phyloP scores from a whole-genome alignment of 2,888 invertebrate species.

The Leucoptera coffeella region DNA sequence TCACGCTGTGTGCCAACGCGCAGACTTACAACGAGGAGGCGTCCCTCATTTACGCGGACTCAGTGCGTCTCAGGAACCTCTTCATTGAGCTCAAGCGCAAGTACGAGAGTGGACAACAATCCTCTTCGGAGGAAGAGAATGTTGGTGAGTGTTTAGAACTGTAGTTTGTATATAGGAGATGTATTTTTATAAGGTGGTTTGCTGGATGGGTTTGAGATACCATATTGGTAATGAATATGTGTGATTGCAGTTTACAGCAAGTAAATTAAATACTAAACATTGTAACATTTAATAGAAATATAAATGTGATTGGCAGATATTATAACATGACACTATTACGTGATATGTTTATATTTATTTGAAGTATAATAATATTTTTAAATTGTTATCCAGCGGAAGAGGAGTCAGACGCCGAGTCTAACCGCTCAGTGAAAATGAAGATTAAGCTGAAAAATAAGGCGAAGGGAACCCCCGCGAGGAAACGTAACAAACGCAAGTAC shows the following conservation, averaged over 20 bases:
- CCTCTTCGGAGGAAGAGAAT: no score
- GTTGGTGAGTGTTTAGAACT: no score
- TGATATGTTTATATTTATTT: no score
- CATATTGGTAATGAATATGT: no score
- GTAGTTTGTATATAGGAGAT: no score
- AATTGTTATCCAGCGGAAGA: slow-evolving; percentile 32
- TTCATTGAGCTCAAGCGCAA: slow-evolving; percentile 52
- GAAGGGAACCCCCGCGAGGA: slow-evolving; percentile 46
- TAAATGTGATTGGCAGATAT: no score
- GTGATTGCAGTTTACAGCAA: no score
- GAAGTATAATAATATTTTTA: not conserved
- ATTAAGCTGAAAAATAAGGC: slow-evolving; percentile 59
- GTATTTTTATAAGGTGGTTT: no score
- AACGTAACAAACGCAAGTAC: slow-evolving; percentile 56
- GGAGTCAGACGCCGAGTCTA: slow-evolving; percentile 58
- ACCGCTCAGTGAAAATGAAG: slow-evolving; percentile 64
- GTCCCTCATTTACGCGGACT: slow-evolving; percentile 93
- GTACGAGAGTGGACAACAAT: slow-evolving; percentile 31
- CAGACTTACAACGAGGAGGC: slow-evolving; percentile 96
- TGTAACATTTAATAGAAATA: no score
- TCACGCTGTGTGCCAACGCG: slow-evolving; percentile 92
- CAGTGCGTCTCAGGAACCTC: slow-evolving; percentile 85
- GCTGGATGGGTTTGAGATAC: no score
- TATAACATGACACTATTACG: no score
- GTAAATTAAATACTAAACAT: no score